Evolutionary conservation across 2,113 vertebrate species (phyloP), one percentile per base, ranked within the genome.

Genomic region (Orycteropus afer): DNA sequence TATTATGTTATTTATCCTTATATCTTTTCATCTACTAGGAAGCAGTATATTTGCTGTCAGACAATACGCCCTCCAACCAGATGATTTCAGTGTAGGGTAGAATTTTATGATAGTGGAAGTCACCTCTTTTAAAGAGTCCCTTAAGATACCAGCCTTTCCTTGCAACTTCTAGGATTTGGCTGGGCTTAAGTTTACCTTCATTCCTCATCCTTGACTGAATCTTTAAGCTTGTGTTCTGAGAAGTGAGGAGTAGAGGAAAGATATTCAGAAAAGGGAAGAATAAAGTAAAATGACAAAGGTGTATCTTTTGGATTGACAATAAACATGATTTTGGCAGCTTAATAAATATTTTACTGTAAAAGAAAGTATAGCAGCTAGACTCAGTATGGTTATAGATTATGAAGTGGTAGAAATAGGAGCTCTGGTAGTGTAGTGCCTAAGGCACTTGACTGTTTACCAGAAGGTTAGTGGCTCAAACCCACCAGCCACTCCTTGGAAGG

Each of bases 281-380:
- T 83, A 71, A 67, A 65, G 18, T 88, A 67, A 91, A 85, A 91
- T 81, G 22, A 47, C 61, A 84, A 89, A 92, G 67, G 13, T 77
- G n/a, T 34, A 5, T 14, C 51, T 37, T 42, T 55, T 96, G n/a
- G 1, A 13, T 81, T 42, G 63, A 76, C 10, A 53, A 9, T 67
- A 67, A 47, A 84, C 49, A 80, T 13, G 7, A 73, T 34, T 74
- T 80, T 42, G 45, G 55, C 13, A 77, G 14, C 57, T 71, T 89
- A 76, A 81, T 91, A 15, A 67, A n/a, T 25, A 69, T 74, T 80
- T 79, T 79, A 53, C 71, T 69, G 32, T 69, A 42, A 79, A 88
- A 88, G 63, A 34, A n/a, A 34, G 22, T 91, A 61, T 77, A 63
- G 49, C 51, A 69, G 5, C 37, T 67, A 92, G 22, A 69, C 74